Evolutionary conservation across 2,113 vertebrate species (phyloP), one percentile per base, ranked within the genome.

Genomic region (Illadopsis cleaveri): DNA sequence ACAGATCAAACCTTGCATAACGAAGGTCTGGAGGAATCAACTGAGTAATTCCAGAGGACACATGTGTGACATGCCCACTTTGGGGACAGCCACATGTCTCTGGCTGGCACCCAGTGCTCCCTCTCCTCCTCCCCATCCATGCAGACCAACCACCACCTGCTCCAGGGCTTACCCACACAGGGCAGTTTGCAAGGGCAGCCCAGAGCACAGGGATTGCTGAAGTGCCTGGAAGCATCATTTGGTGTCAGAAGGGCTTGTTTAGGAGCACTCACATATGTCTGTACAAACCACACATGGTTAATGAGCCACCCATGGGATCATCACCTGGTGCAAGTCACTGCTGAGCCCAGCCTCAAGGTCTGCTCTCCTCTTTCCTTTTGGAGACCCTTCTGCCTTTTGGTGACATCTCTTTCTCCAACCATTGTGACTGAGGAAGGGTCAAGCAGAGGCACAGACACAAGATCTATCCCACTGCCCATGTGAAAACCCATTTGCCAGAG

Each of bases 181-280:
- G 65, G 71, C 76, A 35, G 61, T 9, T 16, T 14, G 58, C 11
- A 30, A 57, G 33, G 72, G 53, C 48, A 77, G 33, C 37, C 40
- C 65, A 47, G 54, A 13, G 54, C 14, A 60, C 3, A 5, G 0
- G 0, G 16, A 23, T 18, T 50, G 53, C 5, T 66, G 13, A 28
- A 66, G 18, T 15, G 33, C 18, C 61, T 65, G 31, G 17, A 33
- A 35, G 33, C 54, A 35, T 2, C 3, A 1, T 20, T 1, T 42
- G 44, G 54, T 45, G 79, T 22, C 11, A 3, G 0, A 0, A 72
- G 42, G 24, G 47, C 44, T 81, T 48, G 6, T 31, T 68, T 5
- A 77, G 48, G 44, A 78, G 40, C 70, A 56, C 25, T n/a, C 1
- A 2, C 1, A 1, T 0, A 4, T 12, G 4, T 28, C 48, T 38